These are phyloP conservation scores for Plagodis dolabraria DNA, from an alignment of 2,888 invertebrate genomes.

Conservation along the genomic window DNA sequence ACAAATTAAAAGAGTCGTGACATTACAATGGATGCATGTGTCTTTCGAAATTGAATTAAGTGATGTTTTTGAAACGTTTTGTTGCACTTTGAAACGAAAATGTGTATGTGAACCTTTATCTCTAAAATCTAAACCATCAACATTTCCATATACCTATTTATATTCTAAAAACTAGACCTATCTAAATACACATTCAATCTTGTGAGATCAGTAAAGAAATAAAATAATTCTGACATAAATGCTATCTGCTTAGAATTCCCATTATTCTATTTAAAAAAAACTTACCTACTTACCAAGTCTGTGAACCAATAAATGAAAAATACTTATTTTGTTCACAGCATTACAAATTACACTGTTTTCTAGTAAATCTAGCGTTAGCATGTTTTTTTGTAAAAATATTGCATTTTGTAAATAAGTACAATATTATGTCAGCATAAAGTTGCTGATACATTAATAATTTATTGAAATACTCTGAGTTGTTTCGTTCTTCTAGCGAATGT, in stretches of 20 bases:
- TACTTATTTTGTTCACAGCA: constrained; percentile 2
- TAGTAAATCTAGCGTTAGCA: constrained; percentile 38
- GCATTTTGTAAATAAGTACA: constrained; percentile 84
- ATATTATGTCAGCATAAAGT: constrained; percentile 54
- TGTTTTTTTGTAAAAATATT: constrained; percentile 66
- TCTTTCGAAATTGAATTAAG: constrained; percentile 16
- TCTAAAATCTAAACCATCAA: neutral
- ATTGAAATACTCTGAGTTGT: constrained; percentile 80
- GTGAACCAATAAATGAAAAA: too few relatives aligned
- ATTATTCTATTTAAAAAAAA: neutral
- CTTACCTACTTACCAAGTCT: neutral
- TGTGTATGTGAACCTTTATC: too few relatives aligned
- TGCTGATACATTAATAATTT: constrained; percentile 72
- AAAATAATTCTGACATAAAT: too few relatives aligned
- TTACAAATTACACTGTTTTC: constrained; percentile 9
- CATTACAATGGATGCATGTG: constrained; percentile 12
- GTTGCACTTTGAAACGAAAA: neutral
- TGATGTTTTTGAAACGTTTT: constrained; percentile 22
- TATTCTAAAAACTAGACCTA: constrained; percentile 3
- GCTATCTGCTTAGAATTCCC: too few relatives aligned
- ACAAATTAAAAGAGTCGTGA: constrained; percentile 54
- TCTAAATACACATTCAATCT: neutral
- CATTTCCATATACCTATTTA: constrained; percentile 1
- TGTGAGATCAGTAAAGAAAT: neutral
- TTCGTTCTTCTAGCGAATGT: constrained; percentile 79